Base-by-base conservation (phyloP, 2,113 vertebrate genomes). In the Xyliphius kryptos region DNA sequence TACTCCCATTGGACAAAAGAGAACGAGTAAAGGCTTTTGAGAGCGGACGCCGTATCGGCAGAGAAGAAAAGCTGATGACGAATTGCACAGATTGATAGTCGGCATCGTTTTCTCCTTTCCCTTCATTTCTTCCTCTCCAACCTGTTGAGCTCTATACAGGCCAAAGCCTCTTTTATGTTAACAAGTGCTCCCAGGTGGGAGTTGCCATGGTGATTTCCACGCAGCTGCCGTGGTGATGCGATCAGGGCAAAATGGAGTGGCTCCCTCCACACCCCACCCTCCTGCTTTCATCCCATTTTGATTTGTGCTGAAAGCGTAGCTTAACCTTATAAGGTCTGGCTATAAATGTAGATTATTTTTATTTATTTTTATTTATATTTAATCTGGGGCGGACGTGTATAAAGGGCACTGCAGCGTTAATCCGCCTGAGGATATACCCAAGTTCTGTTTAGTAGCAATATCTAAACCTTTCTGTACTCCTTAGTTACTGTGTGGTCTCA, bases 191-290 rank as follows among this genome's bases (percentile, higher is more conserved):
- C 74, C 71, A 70, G 72, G 78, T 82, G 74, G 70, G 63, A 59
- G 78, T 82, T 77, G 77, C 79, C 74, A 76, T 79, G 80, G 77
- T 12, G 46, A 76, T 67, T 74, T 71, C 64, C 78, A 63, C 59
- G 55, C 43, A 47, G 67, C 68, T 72, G 76, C 72, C 47, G 56
- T 64, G 68, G 74, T 10, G 72, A 77, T 66, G 70, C 66, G 70
- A 60, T 71, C 43, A 67, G 41, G 72, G 73, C 52, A 19, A 65
- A 75, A 75, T 58, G 54, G 53, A 61, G 63, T 63, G 61, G n/a
- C n/a, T n/a, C n/a, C 63, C 22, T 66, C 46, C 63, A 37, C 51
- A 38, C 41, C 56, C 50, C 43, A 41, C 48, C 22, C 68, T 41
- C 26, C 6, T 13, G 48, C 56, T 67, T 63, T 61, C 17, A 49